Percentiles rank a stretch among this genome's conserved stretches.
These are phyloP conservation scores for Spilarctia lutea DNA, from an alignment of 2,888 invertebrate genomes.

Conservation along the genomic window DNA sequence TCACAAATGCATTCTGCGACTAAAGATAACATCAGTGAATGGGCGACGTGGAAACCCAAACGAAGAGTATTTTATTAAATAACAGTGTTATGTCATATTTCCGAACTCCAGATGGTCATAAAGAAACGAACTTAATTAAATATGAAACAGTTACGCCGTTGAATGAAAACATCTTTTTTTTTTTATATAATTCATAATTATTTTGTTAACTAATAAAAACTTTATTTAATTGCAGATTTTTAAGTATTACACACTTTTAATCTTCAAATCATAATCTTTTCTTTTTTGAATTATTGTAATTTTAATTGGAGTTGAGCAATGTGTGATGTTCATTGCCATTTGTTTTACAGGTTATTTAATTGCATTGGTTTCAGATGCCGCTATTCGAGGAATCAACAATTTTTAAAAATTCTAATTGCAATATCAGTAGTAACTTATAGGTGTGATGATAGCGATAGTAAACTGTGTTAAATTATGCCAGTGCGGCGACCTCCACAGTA, in stretches of 20 bases:
- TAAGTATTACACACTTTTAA: neutral
- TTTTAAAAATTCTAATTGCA: too few relatives aligned
- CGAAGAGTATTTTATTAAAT: neutral
- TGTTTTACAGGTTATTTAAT: too few relatives aligned
- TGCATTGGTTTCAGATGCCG: too few relatives aligned
- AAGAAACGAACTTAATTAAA: conserved; percentile 25
- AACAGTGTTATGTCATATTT: conserved; percentile 25
- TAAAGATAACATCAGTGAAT: conserved; percentile 1
- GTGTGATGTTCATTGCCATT: too few relatives aligned
- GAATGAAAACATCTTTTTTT: conserved; percentile 5
- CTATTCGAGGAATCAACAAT: too few relatives aligned
- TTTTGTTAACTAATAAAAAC: conserved; percentile 10
- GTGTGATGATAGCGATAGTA: too few relatives aligned
- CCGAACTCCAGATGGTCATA: conserved; percentile 14
- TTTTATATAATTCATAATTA: conserved; percentile 24
- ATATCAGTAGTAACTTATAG: too few relatives aligned
- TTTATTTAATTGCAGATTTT: neutral
- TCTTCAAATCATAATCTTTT: neutral
- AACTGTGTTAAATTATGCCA: too few relatives aligned
- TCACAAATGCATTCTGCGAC: neutral
- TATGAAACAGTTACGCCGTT: conserved; percentile 29
- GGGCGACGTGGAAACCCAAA: neutral
- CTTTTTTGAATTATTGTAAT: neutral
- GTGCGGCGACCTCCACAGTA: too few relatives aligned
- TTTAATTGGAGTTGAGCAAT: neutral